phyloP scores from a whole-genome alignment of 2,888 invertebrate genomes.

The Hymenopus coronatus region DNA sequence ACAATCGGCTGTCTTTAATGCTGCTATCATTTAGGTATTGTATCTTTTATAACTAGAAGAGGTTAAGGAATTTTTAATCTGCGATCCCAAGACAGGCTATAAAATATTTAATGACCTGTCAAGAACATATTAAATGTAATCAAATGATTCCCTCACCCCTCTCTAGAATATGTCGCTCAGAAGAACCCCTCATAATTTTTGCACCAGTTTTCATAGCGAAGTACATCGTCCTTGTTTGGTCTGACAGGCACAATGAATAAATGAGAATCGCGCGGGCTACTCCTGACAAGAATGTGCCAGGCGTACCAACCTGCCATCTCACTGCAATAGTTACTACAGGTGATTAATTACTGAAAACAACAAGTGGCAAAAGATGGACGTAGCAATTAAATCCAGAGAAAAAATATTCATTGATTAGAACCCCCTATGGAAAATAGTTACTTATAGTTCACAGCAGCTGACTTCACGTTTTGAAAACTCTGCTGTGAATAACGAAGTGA shows the following conservation, averaged over 20 bases:
- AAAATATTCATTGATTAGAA: too few species aligned
- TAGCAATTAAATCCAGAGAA: neutral
- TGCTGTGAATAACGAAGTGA: too few species aligned
- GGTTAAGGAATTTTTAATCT: neutral
- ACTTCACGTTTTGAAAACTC: too few species aligned
- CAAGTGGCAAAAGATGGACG: neutral
- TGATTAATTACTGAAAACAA: neutral
- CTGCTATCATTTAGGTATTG: neutral
- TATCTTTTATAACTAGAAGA: neutral
- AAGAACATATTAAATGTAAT: neutral
- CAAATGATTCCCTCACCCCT: neutral
- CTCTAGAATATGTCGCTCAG: neutral
- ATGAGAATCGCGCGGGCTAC: neutral
- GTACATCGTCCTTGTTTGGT: neutral
- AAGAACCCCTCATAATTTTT: neutral
- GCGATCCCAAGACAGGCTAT: neutral
- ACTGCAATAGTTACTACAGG: neutral
- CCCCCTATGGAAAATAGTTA: too few species aligned
- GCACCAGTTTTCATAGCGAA: neutral
- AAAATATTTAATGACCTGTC: neutral
- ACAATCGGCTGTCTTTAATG: too few species aligned
- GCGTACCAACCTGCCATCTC: neutral
- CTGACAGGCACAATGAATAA: neutral
- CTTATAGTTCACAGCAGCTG: too few species aligned
- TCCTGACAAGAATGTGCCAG: neutral